Conservation (phyloP, 2,113 vertebrate species). For the Pelobates fuscus region DNA sequence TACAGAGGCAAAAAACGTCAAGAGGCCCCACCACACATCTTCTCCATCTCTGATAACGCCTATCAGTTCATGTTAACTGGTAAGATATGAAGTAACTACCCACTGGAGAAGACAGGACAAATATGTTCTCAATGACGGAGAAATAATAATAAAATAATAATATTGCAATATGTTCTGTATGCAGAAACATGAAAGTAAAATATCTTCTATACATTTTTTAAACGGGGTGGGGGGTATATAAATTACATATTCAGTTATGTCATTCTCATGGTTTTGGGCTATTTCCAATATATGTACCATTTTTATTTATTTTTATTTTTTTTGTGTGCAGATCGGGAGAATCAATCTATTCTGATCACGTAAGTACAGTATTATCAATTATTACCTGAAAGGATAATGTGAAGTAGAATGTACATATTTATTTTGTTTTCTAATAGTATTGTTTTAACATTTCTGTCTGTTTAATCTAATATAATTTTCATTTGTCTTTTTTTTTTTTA, state of each 20-base stretch:
- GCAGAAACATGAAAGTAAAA: too few relatives aligned
- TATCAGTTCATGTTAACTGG: slow-evolving; percentile 77
- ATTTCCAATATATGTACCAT: too few relatives aligned
- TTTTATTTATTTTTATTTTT: slow-evolving; percentile 26
- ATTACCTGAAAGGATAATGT: too few relatives aligned
- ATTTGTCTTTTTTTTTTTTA: too few relatives aligned
- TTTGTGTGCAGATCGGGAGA: slow-evolving; percentile 66
- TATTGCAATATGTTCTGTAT: too few relatives aligned
- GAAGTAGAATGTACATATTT: neutral
- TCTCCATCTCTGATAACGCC: slow-evolving; percentile 75
- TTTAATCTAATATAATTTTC: too few relatives aligned
- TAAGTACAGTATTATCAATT: slow-evolving; percentile 60
- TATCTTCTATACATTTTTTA: too few relatives aligned
- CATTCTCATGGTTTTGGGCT: too few relatives aligned
- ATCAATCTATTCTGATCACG: slow-evolving; percentile 75
- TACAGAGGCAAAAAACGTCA: slow-evolving; percentile 74
- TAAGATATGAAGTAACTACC: slow-evolving; percentile 41
- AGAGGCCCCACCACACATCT: slow-evolving; percentile 74
- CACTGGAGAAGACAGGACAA: neutral
- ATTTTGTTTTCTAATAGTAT: neutral
- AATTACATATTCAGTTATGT: too few relatives aligned
- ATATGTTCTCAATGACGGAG: neutral
- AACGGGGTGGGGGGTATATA: too few relatives aligned
- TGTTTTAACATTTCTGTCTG: too few relatives aligned
- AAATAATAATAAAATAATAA: neutral